phyloP scores from a whole-genome alignment of 2,888 invertebrate genomes.

The Tenthredo scrophulariae region DNA sequence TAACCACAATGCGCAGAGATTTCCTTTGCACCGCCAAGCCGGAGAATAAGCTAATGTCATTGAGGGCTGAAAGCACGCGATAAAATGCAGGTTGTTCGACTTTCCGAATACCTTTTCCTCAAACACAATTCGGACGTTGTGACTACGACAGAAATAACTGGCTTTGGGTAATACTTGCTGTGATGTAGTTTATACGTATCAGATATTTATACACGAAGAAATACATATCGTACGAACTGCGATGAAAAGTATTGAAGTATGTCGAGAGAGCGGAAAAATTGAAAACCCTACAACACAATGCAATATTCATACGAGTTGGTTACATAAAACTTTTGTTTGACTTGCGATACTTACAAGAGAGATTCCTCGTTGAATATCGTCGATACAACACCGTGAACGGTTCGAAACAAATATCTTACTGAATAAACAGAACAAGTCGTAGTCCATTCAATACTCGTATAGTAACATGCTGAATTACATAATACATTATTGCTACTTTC shows the following conservation, averaged over 20 bases:
- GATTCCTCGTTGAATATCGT: not conserved
- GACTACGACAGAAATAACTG: not conserved
- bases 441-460: not conserved
- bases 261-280: not conserved
- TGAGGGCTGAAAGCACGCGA: not conserved
- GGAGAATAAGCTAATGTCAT: not conserved
- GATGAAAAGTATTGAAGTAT: not conserved
- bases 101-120: not conserved
- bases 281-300: not conserved
- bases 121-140: not conserved
- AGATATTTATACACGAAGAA: not conserved
- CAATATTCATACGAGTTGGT: not conserved
- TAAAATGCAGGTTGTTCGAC: constrained; percentile 24
- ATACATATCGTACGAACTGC: not conserved
- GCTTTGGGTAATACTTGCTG: not conserved
- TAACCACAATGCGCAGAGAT: constrained; percentile 10
- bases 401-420: not conserved
- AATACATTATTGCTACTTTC: too few relatives aligned
- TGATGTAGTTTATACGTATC: not conserved
- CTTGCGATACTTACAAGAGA: not conserved
- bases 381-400: not conserved
- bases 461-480: too few relatives aligned
- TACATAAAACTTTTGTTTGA: not conserved
- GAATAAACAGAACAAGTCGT: not conserved
- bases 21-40: constrained; percentile 7